Base-by-base conservation (phyloP, 2,888 invertebrate species). In the Oscheius onirici region DNA sequence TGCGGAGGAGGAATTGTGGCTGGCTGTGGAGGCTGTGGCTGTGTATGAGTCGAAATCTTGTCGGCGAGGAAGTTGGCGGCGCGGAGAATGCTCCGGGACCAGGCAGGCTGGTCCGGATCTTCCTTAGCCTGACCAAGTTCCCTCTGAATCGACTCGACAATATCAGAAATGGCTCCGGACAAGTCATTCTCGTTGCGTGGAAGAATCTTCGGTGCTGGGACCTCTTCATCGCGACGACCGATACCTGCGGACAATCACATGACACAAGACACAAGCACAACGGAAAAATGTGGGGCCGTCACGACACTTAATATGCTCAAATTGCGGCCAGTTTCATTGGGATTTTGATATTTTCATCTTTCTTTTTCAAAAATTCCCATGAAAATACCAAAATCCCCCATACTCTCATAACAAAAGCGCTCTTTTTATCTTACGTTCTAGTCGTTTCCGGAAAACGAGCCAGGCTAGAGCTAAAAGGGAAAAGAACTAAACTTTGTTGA, bases 401-500 rank as follows among this genome's bases (percentile, higher is more conserved):
- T 34, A 6, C 34, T 34, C n/a, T 34, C 34, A 17, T 49, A n/a
- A 49, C 49, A 49, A 10, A 17, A 17, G 49, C 49, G 17, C n/a
- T 34, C 34, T 34, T 10, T 52, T 10, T 43, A 67, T 69, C 86
- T 86, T 92, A 95, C 94, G 93, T 90, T 95, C 94, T 89, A 94
- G 92, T 87, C 94, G 92, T 89, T 93, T 94, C 89, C 94, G 92
- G 89, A 95, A 92, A 82, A 94, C 93, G 91, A 93, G 93, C 95
- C 95, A 95, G 88, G 94, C 94, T 90, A 95, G 91, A 81, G 94
- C 95, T 93, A 92, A 91, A 34, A 6, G 34, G 34, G 34, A 34
- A 83, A 67, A 17, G 43, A 49, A 34, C 28, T 20, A 68, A 55
- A 44, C 15, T 10, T 34, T 8, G 41, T 13, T 13, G 44, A 69